These are phyloP conservation scores for Artemia sp. DNA, from an alignment of 2,888 invertebrate genomes.

Conservation along the genomic window DNA sequence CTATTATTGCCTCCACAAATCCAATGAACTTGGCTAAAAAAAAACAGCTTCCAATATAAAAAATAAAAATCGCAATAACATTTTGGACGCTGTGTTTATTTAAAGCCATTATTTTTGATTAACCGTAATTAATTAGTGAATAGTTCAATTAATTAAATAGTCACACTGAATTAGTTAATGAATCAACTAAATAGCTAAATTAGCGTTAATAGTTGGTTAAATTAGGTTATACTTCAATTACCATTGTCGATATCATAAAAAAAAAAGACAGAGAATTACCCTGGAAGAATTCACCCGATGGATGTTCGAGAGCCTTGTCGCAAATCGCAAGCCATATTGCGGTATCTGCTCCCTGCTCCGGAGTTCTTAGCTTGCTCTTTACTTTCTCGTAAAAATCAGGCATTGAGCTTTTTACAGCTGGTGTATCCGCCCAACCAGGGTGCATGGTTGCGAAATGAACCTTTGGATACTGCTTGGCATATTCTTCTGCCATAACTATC, in stretches of 20 bases:
- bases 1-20: too few relatives aligned
- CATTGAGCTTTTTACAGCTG: constrained; percentile 31
- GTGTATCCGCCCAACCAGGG: constrained; percentile 38
- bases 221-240: not conserved
- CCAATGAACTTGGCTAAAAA: too few relatives aligned
- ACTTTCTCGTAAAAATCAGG: constrained; percentile 35
- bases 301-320: constrained; percentile 28
- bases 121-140: too few relatives aligned
- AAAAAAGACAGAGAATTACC: constrained; percentile 25
- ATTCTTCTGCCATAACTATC: constrained; percentile 34
- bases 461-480: constrained; percentile 31
- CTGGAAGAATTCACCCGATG: constrained; percentile 34
- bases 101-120: too few relatives aligned
- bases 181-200: not conserved
- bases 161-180: constrained; percentile 1
- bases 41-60: too few relatives aligned
- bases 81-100: too few relatives aligned
- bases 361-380: constrained; percentile 33
- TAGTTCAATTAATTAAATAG: constrained; percentile 8
- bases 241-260: constrained; percentile 1
- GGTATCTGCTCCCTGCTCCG: constrained; percentile 36
- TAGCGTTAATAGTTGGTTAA: not conserved
- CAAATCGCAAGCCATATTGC: constrained; percentile 35
- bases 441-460: constrained; percentile 36
- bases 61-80: too few relatives aligned